These are phyloP conservation scores for Apteryx mantelli DNA, from an alignment of 2,113 vertebrate genomes.

Conservation along the genomic window DNA sequence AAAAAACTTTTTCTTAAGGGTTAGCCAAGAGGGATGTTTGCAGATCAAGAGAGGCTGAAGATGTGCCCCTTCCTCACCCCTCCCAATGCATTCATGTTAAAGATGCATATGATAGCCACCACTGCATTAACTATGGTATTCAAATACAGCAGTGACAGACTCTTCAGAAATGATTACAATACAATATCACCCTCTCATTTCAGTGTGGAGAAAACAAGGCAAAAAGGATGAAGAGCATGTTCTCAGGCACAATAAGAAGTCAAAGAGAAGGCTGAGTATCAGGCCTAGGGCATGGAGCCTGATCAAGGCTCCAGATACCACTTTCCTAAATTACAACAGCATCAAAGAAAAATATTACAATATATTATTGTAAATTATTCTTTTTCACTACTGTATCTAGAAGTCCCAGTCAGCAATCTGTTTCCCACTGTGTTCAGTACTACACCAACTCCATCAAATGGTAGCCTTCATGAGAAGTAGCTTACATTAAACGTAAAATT, in stretches of 20 bases:
- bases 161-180: not conserved
- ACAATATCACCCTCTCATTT: not conserved
- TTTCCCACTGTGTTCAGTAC: not conserved
- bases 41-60: not conserved
- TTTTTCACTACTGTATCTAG: not conserved
- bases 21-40: not conserved
- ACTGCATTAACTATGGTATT: not conserved
- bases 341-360: slow-evolving; percentile 23
- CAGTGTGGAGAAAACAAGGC: not conserved
- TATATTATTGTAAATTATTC: not conserved
- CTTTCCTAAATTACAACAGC: not conserved
- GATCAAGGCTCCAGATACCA: not conserved
- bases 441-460: not conserved
- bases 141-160: not conserved
- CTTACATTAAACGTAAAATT: not conserved
- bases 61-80: not conserved
- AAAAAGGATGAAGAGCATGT: not conserved
- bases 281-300: not conserved
- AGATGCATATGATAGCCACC: not conserved
- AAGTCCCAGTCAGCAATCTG: not conserved
- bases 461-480: not conserved
- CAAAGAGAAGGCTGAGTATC: not conserved
- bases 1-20: not conserved
- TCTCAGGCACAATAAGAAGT: not conserved
- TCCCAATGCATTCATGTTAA: not conserved